phyloP scores from a whole-genome alignment of 2,113 vertebrate species.

The Euleptes europaea region DNA sequence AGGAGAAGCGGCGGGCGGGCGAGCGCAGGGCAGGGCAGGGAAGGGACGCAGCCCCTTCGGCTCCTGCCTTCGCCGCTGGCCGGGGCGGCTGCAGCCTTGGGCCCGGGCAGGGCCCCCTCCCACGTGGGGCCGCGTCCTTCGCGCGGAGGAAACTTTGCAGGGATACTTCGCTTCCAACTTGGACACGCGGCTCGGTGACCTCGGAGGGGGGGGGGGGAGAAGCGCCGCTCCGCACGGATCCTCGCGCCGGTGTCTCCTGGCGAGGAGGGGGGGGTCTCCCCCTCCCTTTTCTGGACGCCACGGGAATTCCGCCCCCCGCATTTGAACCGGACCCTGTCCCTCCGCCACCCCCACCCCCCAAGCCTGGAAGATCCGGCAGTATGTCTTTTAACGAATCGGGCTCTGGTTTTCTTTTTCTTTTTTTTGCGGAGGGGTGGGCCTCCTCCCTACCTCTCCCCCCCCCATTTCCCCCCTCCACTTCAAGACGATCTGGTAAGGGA shows the following conservation, averaged over 20 bases:
- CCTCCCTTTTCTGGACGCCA: background rate
- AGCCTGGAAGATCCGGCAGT: slow-evolving; percentile 27
- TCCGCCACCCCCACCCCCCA: background rate
- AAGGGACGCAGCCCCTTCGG: background rate
- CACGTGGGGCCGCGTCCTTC: slow-evolving; percentile 53
- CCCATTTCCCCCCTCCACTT: background rate
- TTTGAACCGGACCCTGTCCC: background rate
- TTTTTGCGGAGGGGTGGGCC: background rate
- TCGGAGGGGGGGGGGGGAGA: background rate
- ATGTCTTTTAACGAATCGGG: slow-evolving; percentile 26
- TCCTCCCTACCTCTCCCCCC: background rate
- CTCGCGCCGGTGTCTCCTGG: background rate
- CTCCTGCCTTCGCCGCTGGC: background rate
- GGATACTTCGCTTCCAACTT: slow-evolving; percentile 46
- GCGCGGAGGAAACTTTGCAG: slow-evolving; percentile 53
- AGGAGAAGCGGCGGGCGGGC: background rate
- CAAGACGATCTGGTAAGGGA: background rate
- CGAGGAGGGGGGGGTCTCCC: background rate
- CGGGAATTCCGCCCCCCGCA: background rate
- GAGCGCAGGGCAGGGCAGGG: slow-evolving; percentile 22
- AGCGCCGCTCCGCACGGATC: background rate
- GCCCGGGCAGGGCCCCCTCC: slow-evolving; percentile 5
- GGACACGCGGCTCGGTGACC: slow-evolving; percentile 37
- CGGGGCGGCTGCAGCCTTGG: slow-evolving; percentile 30
- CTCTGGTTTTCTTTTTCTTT: background rate